Evolutionary conservation across 2,797 vertebrate genomes (phyloP).

Genomic region (Percopsis omiscomaycus): DNA sequence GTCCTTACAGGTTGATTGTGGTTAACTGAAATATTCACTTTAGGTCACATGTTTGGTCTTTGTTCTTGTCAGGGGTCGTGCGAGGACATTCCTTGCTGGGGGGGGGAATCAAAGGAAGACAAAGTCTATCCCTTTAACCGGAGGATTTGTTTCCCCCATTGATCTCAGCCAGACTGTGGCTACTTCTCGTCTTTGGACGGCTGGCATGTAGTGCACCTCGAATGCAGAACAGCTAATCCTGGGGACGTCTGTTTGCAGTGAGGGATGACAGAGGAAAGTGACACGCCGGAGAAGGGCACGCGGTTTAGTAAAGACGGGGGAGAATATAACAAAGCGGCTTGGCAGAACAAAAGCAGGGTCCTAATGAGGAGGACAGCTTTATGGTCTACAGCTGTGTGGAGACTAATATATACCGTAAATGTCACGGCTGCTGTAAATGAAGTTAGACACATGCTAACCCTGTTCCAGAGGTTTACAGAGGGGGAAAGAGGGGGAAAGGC

Average conservation of each 20-base stretch:
- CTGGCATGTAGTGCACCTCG: conserved; percentile 47
- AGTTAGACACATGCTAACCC: no score
- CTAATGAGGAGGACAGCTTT: not conserved
- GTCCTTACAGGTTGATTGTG: no score
- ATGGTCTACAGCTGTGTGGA: not conserved
- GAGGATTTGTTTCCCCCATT: conserved; percentile 17
- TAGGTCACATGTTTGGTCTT: not conserved
- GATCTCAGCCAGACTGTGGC: conserved; percentile 37
- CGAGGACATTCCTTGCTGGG: conserved; percentile 12
- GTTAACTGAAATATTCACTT: not conserved
- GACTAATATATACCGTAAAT: not conserved
- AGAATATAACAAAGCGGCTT: conserved; percentile 23
- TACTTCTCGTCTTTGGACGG: conserved; percentile 35
- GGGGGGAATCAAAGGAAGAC: conserved; percentile 28
- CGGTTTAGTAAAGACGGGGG: conserved; percentile 23
- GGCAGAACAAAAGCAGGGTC: not conserved
- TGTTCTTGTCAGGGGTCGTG: conserved; percentile 4
- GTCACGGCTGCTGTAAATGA: not conserved
- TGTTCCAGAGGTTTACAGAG: no score
- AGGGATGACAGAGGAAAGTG: conserved; percentile 16
- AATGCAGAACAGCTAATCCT: conserved; percentile 43
- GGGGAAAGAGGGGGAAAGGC: no score
- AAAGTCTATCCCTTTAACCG: conserved; percentile 19
- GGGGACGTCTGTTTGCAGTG: conserved; percentile 33
- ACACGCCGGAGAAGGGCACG: not conserved